Conservation (phyloP, 2,113 vertebrate genomes). For the Centropus bengalensis region DNA sequence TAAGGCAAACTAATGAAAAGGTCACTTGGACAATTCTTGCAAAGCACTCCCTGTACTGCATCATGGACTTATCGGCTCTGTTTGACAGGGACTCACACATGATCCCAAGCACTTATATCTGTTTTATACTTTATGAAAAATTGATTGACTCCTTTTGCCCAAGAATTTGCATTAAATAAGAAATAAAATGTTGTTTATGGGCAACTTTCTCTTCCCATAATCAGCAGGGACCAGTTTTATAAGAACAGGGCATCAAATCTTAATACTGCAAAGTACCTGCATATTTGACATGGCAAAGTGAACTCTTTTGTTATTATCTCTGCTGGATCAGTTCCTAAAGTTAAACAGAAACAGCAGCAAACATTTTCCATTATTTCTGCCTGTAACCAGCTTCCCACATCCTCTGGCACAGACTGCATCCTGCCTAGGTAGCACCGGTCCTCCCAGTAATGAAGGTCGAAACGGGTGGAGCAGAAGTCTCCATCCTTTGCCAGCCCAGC, state of each 20-base stretch:
- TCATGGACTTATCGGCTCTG: constrained; percentile 58
- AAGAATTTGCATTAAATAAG: constrained; percentile 58
- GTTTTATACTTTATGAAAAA: constrained; percentile 76
- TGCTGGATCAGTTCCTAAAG: constrained; percentile 62
- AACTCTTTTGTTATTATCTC: constrained; percentile 69
- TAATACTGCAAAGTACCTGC: constrained; percentile 73
- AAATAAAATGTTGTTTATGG: constrained; percentile 67
- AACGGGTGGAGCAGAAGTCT: neutral
- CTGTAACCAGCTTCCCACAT: neutral
- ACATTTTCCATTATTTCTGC: constrained; percentile 60
- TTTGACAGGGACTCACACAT: constrained; percentile 66
- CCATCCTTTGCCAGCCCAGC: neutral
- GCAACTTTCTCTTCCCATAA: constrained; percentile 61
- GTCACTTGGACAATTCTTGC: constrained; percentile 61
- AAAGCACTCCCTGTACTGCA: constrained; percentile 55
- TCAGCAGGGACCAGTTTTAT: constrained; percentile 50
- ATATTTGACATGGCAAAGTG: constrained; percentile 68
- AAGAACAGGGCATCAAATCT: constrained; percentile 66
- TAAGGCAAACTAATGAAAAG: constrained; percentile 67
- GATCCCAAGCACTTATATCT: constrained; percentile 70
- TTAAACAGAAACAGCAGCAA: constrained; percentile 67
- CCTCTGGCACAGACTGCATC: neutral
- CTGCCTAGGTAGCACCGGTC: neutral
- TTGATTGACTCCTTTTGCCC: constrained; percentile 72
- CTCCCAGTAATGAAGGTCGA: neutral